Evolutionary conservation across 2,797 vertebrate genomes (phyloP), one percentile per base, ranked within the genome.

Genomic region (Tauraco hartlaubi): DNA sequence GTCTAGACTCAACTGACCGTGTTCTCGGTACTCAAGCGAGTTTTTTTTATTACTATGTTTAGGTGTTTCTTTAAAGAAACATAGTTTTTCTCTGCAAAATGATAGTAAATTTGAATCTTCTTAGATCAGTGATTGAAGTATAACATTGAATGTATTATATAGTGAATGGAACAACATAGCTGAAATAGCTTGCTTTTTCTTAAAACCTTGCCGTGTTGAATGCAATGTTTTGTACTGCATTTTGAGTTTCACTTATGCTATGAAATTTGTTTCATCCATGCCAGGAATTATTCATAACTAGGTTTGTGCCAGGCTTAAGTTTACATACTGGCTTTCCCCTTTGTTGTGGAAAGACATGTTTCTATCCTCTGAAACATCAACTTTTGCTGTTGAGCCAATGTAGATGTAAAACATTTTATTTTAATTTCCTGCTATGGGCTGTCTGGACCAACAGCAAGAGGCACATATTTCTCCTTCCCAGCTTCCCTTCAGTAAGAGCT

Each of bases 101-200:
- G 20, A 5, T 62, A 61, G 46, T 79, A 66, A 73, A 51, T 76
- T 43, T 61, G 25, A 49, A 17, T 93, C 54, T 22, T 76, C 59
- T 69, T 68, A 88, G 37, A 31, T 67, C 16, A 25, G 9, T 64
- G 28, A 52, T 52, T 59, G 22, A 89, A 67, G 6, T 79, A 5
- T 37, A 83, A 41, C 31, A 61, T 33, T 44, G 46, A 71, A 37
- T 82, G 12, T 44, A 12, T 67, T 76, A 37, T 8, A 46, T 48
- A 46, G 9, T n/a, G 55, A 63, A 41, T 69, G 52, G 82, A 29
- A 15, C 21, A 43, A 28, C 18, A 9, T 29, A 66, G n/a, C 37
- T 95, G 29, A 91, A 87, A 46, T 46, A 37, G 19, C n/a, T 84
- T 69, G 83, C 28, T 94, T 90, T 92, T 84, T 67, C 64, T 72